Evolutionary conservation across 2,113 vertebrate species (phyloP), one percentile per base, ranked within the genome.

Genomic region (Shinisaurus crocodilurus): DNA sequence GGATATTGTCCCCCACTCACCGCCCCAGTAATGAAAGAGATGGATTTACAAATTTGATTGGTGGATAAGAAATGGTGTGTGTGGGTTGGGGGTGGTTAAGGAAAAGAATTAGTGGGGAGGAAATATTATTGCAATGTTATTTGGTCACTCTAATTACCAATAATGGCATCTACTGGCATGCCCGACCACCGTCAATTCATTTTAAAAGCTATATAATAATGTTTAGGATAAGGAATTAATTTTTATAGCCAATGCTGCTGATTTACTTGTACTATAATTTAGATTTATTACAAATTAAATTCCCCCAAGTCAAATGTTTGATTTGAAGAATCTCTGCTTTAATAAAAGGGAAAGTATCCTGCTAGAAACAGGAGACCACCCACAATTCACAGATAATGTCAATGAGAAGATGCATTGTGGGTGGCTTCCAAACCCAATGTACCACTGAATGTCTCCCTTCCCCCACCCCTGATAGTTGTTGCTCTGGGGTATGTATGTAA

Each of bases 161-260:
- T 94, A 95, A 96, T 90, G 88, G 94, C 91, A 90, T 95, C 54
- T 93, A 83, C 93, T 90, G 82, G 89, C 90, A 92, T 80, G 81
- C 90, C 92, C 89, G 86, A 93, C 89, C 90, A 91, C 94, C 94
- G 94, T 72, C 95, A 93, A 95, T 96, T 97, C 95, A 94, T 95
- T 95, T 94, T 94, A 92, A 97, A 95, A 95, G 95, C 96, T 93
- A 84, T 93, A 90, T 94, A 95, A 96, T 96, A 95, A 95, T 95
- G 92, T 96, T 96, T 96, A 96, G 96, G 91, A 94, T 95, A 95
- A 95, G 93, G 91, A 95, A 96, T 97, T 97, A 95, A 97, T 95
- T 96, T 96, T 97, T 95, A 96, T 94, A 92, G 94, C 93, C 92
- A 93, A 83, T 83, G 92, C 91, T 93, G 90, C 90, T 82, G 82